Evolutionary conservation across 2,888 invertebrate species (phyloP).

Genomic region (Chymomyza amoena): DNA sequence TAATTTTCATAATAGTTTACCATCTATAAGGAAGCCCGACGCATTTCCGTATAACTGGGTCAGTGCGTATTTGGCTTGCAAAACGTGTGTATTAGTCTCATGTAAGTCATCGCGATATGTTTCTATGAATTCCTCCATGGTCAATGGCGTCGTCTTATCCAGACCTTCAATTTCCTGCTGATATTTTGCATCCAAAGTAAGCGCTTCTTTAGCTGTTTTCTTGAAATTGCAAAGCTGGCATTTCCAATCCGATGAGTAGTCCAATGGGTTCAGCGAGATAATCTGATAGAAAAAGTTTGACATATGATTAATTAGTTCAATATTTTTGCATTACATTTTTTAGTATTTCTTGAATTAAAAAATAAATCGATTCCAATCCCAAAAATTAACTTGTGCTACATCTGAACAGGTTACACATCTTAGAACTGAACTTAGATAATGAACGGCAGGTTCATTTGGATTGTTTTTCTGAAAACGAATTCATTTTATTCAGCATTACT

Average conservation of each 20-base stretch:
- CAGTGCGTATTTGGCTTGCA: slow-evolving; percentile 85
- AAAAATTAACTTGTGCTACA: too few relatives aligned
- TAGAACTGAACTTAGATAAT: too few relatives aligned
- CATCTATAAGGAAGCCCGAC: slow-evolving; percentile 81
- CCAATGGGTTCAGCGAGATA: slow-evolving; percentile 82
- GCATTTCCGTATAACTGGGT: slow-evolving; percentile 85
- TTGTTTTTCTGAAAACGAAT: too few relatives aligned
- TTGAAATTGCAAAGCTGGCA: slow-evolving; percentile 83
- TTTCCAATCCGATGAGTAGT: slow-evolving; percentile 82
- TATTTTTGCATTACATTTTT: too few relatives aligned
- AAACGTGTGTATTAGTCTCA: slow-evolving; percentile 83
- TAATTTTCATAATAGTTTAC: slow-evolving; percentile 69
- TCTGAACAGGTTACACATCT: too few relatives aligned
- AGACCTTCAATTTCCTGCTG: slow-evolving; percentile 81
- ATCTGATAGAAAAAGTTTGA: slow-evolving; percentile 75
- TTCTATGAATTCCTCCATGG: slow-evolving; percentile 83
- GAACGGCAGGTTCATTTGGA: too few relatives aligned
- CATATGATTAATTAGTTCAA: background rate
- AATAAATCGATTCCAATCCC: too few relatives aligned
- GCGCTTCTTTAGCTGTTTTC: slow-evolving; percentile 81
- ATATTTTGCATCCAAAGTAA: slow-evolving; percentile 82
- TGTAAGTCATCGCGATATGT: slow-evolving; percentile 84
- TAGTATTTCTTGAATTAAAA: too few relatives aligned
- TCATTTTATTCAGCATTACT: too few relatives aligned
- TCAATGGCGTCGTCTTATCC: slow-evolving; percentile 80